Base-by-base conservation (phyloP, 2,888 invertebrate species). In the Philopedon plagiatum region DNA sequence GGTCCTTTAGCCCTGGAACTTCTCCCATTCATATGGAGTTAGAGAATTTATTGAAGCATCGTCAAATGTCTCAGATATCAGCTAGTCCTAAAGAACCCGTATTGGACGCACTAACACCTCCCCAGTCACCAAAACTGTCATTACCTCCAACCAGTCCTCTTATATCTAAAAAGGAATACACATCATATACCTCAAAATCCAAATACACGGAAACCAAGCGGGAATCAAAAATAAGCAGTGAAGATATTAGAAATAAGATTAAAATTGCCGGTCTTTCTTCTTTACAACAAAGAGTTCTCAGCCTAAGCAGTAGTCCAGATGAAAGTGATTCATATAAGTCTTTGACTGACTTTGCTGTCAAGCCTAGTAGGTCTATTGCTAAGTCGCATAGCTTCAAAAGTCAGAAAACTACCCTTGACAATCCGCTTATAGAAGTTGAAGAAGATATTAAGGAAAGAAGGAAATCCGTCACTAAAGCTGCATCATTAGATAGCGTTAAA, bases 361-460 rank as follows among this genome's bases (percentile, higher is more conserved):
- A 86, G 79, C 84, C 87, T 29, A 86, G 88, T 75, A 90, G 89
- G 83, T 88, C 90, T 19, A 89, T 93, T 21, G 89, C 91, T 60
- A 93, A 93, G 82, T 91, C 92, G 1, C 91, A 92, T 75, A 93
- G 93, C 80, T 93, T 93, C 84, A 89, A 79, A 88, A 88, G 81
- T 87, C 58, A 34, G 71, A 51, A 67, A 68, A 29, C 61, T 13
- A 21, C 34, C 7, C 71, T 73, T 29, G 73, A 75, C 15, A 76
- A 75, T 21, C 49, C 70, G 3, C 67, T 73, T 26, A 60, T 44
- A 13, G 76, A 76, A 26, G 56, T 49, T 5, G 64, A 54, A 4
- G 76, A 78, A 29, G 75, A 75, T 19, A 64, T 61, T 15, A 5
- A 1, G 1, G 70, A 70, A 19, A 46, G 13, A 46, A 76, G 75